Percentiles rank a stretch among this genome's conserved stretches.
Conservation (phyloP, 2,888 invertebrate genomes). For the Yponomeuta malinellus region DNA sequence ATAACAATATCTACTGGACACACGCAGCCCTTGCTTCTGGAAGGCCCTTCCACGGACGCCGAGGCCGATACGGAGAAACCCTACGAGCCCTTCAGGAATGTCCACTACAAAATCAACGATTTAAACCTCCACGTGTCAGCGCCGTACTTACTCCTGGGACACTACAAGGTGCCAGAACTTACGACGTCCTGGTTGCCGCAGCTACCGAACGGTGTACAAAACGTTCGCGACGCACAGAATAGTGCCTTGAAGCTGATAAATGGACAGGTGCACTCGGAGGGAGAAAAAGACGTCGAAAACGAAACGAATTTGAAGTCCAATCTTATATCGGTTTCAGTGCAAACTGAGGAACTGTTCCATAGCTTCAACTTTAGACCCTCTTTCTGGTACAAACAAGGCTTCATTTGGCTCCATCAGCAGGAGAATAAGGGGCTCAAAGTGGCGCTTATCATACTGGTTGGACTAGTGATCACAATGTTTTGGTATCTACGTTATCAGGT, state of each 20-base stretch:
- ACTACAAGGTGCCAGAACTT: conserved; percentile 82
- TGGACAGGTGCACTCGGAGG: conserved; percentile 50
- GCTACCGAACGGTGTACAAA: conserved; percentile 50
- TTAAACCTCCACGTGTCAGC: conserved; percentile 59
- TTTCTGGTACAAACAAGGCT: conserved; percentile 59
- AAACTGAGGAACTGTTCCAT: conserved; percentile 75
- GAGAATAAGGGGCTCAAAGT: conserved; percentile 85
- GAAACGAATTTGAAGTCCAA: conserved; percentile 61
- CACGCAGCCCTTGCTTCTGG: conserved; percentile 81
- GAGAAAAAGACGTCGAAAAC: conserved; percentile 56
- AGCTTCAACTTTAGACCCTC: conserved; percentile 54
- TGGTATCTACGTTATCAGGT: conserved; percentile 86
- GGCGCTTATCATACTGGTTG: conserved; percentile 79
- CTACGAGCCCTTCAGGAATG: conserved; percentile 68
- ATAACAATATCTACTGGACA: conserved; percentile 86
- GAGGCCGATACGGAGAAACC: conserved; percentile 41
- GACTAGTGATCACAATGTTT: conserved; percentile 82
- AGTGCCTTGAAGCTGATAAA: conserved; percentile 54
- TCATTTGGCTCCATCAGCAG: conserved; percentile 82
- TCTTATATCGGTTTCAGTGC: conserved; percentile 70
- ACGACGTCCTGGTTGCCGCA: conserved; percentile 63
- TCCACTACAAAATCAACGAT: conserved; percentile 63
- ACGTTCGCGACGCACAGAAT: conserved; percentile 38
- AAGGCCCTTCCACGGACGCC: conserved; percentile 74
- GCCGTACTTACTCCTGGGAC: conserved; percentile 75